Conservation (phyloP, 2,888 invertebrate genomes). For the Drosophila recens region DNA sequence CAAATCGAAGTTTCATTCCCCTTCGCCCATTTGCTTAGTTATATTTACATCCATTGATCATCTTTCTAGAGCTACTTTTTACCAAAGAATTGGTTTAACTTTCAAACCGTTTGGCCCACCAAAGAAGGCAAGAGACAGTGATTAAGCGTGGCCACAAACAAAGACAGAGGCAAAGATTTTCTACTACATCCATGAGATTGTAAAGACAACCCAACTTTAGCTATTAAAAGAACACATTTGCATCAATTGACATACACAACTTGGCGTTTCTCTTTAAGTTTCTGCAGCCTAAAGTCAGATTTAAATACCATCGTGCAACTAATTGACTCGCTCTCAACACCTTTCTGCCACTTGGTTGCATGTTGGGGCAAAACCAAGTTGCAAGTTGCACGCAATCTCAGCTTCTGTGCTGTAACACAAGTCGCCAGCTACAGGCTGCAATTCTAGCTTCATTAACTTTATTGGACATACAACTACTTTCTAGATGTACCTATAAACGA, state of each 20-base stretch:
- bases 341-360: constrained; percentile 12
- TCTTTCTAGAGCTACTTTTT: constrained; percentile 81
- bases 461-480: neutral
- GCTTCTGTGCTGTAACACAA: constrained; percentile 9
- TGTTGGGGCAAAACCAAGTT: constrained; percentile 3
- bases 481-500: neutral
- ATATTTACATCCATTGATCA: constrained; percentile 53
- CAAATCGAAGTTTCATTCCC: neutral
- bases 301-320: constrained; percentile 3
- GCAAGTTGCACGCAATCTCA: constrained; percentile 24
- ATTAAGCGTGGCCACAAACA: constrained; percentile 13
- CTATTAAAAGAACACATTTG: constrained; percentile 57
- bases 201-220: constrained; percentile 37
- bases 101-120: constrained; percentile 81
- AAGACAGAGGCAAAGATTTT: constrained; percentile 3
- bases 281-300: constrained; percentile 1
- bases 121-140: constrained; percentile 39
- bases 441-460: constrained; percentile 51
- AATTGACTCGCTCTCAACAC: constrained; percentile 25
- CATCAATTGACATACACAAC: constrained; percentile 19
- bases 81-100: constrained; percentile 83
- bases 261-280: constrained; percentile 38
- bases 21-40: constrained; percentile 10
- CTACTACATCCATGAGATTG: constrained; percentile 31
- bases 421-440: constrained; percentile 29